phyloP scores from a whole-genome alignment of 2,797 vertebrate species.

The Chelon auratus region DNA sequence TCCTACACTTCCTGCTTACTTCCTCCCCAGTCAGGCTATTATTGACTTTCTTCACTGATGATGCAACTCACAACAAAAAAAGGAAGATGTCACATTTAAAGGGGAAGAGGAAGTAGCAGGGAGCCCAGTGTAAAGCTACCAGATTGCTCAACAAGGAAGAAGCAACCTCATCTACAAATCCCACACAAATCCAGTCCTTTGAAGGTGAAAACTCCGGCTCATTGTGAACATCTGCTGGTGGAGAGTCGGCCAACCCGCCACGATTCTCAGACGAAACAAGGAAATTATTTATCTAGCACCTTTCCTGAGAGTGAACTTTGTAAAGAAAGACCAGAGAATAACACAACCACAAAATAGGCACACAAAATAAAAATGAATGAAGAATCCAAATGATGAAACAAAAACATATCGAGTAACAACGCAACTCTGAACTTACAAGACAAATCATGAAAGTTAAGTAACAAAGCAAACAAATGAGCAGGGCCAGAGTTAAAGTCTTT shows the following conservation, averaged over 20 bases:
- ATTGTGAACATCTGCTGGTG: background rate
- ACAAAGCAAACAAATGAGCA: background rate
- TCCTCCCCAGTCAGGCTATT: slow-evolving; percentile 37
- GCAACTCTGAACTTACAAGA: too few species aligned
- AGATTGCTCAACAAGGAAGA: slow-evolving; percentile 56
- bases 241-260: background rate
- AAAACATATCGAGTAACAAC: too few species aligned
- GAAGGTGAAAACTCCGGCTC: slow-evolving; percentile 3
- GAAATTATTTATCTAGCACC: background rate
- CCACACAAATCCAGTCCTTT: background rate
- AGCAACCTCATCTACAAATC: slow-evolving; percentile 10
- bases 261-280: background rate
- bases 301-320: too few species aligned
- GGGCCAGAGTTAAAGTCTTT: background rate
- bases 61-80: slow-evolving; percentile 39
- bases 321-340: background rate
- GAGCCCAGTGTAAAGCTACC: slow-evolving; percentile 17
- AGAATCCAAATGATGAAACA: too few species aligned
- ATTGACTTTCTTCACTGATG: slow-evolving; percentile 25
- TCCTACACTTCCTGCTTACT: slow-evolving; percentile 64
- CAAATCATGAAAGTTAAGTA: too few species aligned
- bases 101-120: slow-evolving; percentile 54
- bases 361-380: background rate
- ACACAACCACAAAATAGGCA: background rate
- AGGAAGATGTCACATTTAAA: slow-evolving; percentile 29